Base-by-base conservation (phyloP, 2,888 invertebrate genomes). In the Catocala sponsa region DNA sequence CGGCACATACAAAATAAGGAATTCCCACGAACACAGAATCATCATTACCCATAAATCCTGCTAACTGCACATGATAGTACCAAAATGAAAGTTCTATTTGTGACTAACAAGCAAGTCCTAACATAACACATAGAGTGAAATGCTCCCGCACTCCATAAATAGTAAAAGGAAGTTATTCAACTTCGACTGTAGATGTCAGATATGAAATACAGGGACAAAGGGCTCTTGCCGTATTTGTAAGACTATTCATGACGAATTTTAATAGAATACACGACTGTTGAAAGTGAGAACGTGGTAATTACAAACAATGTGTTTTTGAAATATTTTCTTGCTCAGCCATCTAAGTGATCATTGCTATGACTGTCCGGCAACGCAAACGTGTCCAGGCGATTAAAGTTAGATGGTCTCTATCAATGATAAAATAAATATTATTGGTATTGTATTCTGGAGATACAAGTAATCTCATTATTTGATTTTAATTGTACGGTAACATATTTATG, bases 71-170 rank as follows among this genome's bases (percentile, higher is more conserved):
- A 47, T 57, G 63, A 65, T 62, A 63, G 48, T 35, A 46, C 55
- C 51, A 62, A 70, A 71, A 74, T 75, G 81, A 80, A 80, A 83
- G 77, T 78, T 73, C 79, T 75, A 81, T 70, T 74, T 73, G 68
- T 76, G 67, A 78, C 79, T 82, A 82, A 82, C 79, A 72, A 80
- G 73, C 75, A 11, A 53, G 67, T 62, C 72, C 59, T 50, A 68
- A 69, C 73, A 66, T 73, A 70, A 73, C 70, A 71, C 59, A 66
- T 55, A 56, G 64, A 80, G 84, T 79, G 88, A 89, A 87, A 88
- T 83, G 86, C 79, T 85, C 84, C 81, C 83, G 68, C 72, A 78
- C 71, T 59, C 88, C 86, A 77, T 86, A 86, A 80, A 83, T 66
- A 81, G 85, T 64, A 70, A 62, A 60, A 78, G 85, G 83, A 84